These are phyloP conservation scores for Trematomus bernacchii DNA, from an alignment of 2,797 vertebrate genomes.

Conservation along the genomic window DNA sequence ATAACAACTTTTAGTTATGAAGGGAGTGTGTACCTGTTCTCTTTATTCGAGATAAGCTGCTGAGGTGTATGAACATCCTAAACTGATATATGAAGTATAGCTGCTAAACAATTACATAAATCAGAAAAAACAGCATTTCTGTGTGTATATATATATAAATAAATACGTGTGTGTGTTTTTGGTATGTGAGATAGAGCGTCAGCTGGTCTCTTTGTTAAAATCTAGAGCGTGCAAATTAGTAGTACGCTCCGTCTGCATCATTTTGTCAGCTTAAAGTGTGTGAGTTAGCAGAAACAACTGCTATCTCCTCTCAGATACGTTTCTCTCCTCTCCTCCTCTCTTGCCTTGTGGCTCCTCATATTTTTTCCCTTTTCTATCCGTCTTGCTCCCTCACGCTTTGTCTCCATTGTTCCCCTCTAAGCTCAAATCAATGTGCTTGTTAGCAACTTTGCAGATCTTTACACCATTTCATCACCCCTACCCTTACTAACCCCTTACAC, in stretches of 20 bases:
- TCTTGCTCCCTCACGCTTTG: background rate
- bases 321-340: background rate
- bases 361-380: constrained; percentile 18
- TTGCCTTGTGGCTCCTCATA: constrained; percentile 5
- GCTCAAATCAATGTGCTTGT: constrained; percentile 70
- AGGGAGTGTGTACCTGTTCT: constrained; percentile 10
- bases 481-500: constrained; percentile 21
- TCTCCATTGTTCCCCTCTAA: constrained; percentile 36
- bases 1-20: constrained; percentile 40
- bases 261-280: constrained; percentile 42
- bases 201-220: constrained; percentile 60
- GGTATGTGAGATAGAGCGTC: constrained; percentile 26
- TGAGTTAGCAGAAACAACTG: too few relatives aligned
- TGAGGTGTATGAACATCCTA: constrained; percentile 48
- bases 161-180: background rate
- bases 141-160: background rate
- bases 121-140: constrained; percentile 6
- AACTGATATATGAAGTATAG: constrained; percentile 25
- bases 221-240: constrained; percentile 60
- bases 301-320: background rate
- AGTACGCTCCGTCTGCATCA: constrained; percentile 41
- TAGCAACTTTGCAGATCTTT: constrained; percentile 63
- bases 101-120: constrained; percentile 46
- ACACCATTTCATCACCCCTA: constrained; percentile 61
- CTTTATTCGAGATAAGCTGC: constrained; percentile 50